Evolutionary conservation across 92 coral and sea anemone genomes (phyloP), one percentile per base, ranked within the genome.

Genomic region (Epizoanthus scotinus): DNA sequence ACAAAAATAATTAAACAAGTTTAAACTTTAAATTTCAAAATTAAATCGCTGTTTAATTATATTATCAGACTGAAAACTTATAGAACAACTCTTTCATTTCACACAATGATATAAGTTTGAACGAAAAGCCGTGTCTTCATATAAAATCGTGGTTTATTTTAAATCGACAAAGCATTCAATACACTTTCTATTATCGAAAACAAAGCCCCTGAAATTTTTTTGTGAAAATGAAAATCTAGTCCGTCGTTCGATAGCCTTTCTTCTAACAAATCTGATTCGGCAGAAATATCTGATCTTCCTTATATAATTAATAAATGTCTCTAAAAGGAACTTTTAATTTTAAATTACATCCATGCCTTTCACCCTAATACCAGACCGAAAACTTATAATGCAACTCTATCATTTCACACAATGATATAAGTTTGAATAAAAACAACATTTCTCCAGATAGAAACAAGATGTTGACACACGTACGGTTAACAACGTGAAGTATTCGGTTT

Each of bases 91-190:
- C 84, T 60, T 17, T 79, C 52, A 25, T 15, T 56, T 38, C 14
- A 18, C 77, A 54, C 8, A 44, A 17, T 0, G 38, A 14, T 17
- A 69, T 64, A 0, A 81, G n/a, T 68, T 81, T 81, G 55, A 60
- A 68, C 3, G 69, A 66, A 12, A 81, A 21, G 18, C 85, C 85
- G 2, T 81, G 26, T 56, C 85, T 67, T 78, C 85, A 81, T 5
- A 81, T 25, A 21, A 8, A 31, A 52, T 63, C 79, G 50, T 81
- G 69, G 85, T 79, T 68, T 81, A 67, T 29, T 52, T 20, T 27
- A 81, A 81, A 59, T 82, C 86, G n/a, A 85, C 63, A 55, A 78
- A 77, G 47, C 82, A 61, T 7, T 13, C 53, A 59, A 6, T 56
- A 10, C 1, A 13, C 27, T 36, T 67, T 29, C 53, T 84, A 77